A percentile compares a stretch with the other conserved stretches of the same genome.
phyloP scores from a whole-genome alignment of 2,113 vertebrate genomes.

The Chrysemys picta region DNA sequence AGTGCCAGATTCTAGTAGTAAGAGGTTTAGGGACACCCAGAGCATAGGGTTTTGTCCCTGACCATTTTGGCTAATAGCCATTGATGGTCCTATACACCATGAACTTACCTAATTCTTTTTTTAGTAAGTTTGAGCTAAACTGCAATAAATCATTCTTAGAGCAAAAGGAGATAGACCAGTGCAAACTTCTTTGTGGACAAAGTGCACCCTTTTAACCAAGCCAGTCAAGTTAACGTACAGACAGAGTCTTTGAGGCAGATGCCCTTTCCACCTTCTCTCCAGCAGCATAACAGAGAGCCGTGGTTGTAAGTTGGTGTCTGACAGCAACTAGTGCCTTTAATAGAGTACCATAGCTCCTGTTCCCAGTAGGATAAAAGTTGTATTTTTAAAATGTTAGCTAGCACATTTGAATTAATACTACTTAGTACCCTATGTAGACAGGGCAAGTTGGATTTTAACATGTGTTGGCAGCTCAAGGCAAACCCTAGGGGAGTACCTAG shows the following conservation, averaged over 20 bases:
- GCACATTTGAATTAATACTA: neutral
- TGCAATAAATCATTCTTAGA: slow-evolving; percentile 19
- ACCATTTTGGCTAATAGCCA: neutral
- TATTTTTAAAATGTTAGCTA: neutral
- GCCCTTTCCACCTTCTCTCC: neutral
- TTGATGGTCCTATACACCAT: neutral
- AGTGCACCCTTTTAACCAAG: neutral
- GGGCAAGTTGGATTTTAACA: neutral
- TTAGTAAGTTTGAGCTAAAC: neutral
- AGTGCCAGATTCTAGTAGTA: neutral
- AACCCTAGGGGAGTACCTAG: neutral
- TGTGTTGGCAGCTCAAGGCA: neutral
- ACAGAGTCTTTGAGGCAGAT: neutral
- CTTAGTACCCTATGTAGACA: neutral
- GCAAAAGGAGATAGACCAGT: neutral
- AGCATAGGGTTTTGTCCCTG: neutral
- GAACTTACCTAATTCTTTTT: neutral
- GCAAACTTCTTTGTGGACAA: neutral
- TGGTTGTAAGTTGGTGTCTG: neutral
- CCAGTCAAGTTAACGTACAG: neutral
- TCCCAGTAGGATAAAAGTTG: neutral
- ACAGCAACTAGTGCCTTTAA: neutral
- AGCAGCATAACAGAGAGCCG: neutral
- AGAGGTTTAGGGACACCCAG: neutral
- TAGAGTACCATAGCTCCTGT: neutral